Evolutionary conservation across 2,888 invertebrate species (phyloP).

Genomic region (Noctua pronuba): DNA sequence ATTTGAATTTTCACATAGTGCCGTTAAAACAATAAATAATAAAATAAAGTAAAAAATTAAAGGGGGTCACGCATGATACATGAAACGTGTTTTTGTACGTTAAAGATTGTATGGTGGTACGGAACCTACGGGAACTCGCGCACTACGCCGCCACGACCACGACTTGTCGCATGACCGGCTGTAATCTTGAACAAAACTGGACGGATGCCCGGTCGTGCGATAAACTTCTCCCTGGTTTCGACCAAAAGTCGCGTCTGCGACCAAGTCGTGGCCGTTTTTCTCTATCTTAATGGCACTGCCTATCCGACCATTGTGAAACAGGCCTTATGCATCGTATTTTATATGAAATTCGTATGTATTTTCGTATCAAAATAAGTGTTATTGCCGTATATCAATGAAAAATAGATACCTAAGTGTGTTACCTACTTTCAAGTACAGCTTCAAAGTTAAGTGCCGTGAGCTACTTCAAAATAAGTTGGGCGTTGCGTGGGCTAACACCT

Average conservation of each 20-base stretch:
- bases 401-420: conserved; percentile 9
- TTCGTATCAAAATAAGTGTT: conserved; percentile 12
- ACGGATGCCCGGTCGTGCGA: not conserved
- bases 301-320: conserved; percentile 19
- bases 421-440: conserved; percentile 13
- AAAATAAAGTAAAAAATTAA: not conserved
- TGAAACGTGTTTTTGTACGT: not conserved
- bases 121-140: not conserved
- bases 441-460: conserved; percentile 23
- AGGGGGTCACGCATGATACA: not conserved
- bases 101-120: not conserved
- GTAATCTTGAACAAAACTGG: not conserved
- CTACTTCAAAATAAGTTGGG: conserved; percentile 35
- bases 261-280: not conserved
- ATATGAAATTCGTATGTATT: conserved; percentile 5
- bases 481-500: conserved; percentile 52
- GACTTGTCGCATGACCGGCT: not conserved
- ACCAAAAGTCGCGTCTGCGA: not conserved
- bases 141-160: not conserved
- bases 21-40: not conserved
- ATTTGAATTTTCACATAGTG: not conserved
- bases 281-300: not conserved
- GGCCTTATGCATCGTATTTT: conserved; percentile 5
- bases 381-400: conserved; percentile 19
- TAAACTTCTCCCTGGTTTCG: not conserved